A percentile compares a stretch with the other conserved stretches of the same genome.
Conservation (phyloP, 2,797 vertebrate species). For the Coregonus suidteri region DNA sequence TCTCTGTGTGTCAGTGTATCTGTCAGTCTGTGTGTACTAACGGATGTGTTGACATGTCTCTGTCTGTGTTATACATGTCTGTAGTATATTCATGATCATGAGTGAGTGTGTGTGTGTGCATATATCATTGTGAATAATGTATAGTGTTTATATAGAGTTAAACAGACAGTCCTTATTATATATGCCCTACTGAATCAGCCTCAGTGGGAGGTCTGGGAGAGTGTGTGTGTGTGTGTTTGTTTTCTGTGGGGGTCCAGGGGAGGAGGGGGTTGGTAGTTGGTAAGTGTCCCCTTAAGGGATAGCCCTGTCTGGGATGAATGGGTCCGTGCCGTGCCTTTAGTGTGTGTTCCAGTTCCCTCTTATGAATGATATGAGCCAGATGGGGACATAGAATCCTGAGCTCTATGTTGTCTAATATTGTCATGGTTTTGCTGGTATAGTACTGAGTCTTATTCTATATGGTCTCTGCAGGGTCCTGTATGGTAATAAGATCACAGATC, state of each 20-base stretch:
- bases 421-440: not conserved
- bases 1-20: not conserved
- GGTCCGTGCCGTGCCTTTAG: not conserved
- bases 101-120: slow-evolving; percentile 12
- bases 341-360: slow-evolving; percentile 22
- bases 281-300: not conserved
- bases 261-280: not conserved
- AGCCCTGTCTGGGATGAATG: slow-evolving; percentile 1
- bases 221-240: slow-evolving; percentile 19
- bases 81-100: slow-evolving; percentile 2
- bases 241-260: not conserved
- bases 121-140: slow-evolving; percentile 47
- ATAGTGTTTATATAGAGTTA: not conserved
- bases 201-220: slow-evolving; percentile 6
- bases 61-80: slow-evolving; percentile 15
- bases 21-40: not conserved
- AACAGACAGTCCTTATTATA: slow-evolving; percentile 25
- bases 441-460: not conserved
- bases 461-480: slow-evolving; percentile 59
- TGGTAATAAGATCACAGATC: slow-evolving; percentile 96
- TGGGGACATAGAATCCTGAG: not conserved
- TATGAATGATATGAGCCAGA: not conserved
- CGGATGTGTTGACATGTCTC: not conserved
- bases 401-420: not conserved
- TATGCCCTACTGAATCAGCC: slow-evolving; percentile 14